Evolutionary conservation across 2,797 vertebrate genomes (phyloP), one percentile per base, ranked within the genome.

Genomic region (Agapornis canus): DNA sequence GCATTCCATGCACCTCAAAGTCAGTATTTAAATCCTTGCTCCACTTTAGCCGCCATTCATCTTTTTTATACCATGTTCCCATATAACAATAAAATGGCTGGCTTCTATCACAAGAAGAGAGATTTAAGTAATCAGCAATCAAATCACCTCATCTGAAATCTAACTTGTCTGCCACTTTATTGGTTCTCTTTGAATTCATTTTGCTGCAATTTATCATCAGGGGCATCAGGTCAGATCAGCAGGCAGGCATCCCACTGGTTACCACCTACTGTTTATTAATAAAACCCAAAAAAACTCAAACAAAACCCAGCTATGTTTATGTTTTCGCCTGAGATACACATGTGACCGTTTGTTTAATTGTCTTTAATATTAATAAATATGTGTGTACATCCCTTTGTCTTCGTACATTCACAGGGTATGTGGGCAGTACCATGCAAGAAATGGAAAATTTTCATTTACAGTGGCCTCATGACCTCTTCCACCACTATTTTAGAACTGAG

Each of bases 71-170:
- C 70, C 22, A 13, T 15, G 4, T 73, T 81, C n/a, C 64, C 10
- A 29, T 4, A 27, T 42, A 90, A 77, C 27, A 80, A 64, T 60
- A 85, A 57, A 4, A 16, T 16, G 26, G 39, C 39, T 64, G 29
- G 25, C 43, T 93, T 84, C 76, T 73, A 40, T 45, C 82, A 69
- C 10, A n/a, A 26, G 15, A 81, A 69, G 27, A 27, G 40, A 49
- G 37, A 92, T 83, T 92, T 82, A 83, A 61, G 12, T 40, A 70
- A 79, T 47, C 23, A 93, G 56, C n/a, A 87, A 85, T 25, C 37
- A 52, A 16, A 57, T 76, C 23, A 31, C 22, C 26, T 84, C 13
- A 57, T 47, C 19, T 90, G 78, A 94, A 92, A 81, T 26, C 32
- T 60, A 85, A 59, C 12, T 27, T 56, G 32, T 72, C 47, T 90